phyloP scores from a whole-genome alignment of 2,888 invertebrate genomes.

The Diarsia rubi region DNA sequence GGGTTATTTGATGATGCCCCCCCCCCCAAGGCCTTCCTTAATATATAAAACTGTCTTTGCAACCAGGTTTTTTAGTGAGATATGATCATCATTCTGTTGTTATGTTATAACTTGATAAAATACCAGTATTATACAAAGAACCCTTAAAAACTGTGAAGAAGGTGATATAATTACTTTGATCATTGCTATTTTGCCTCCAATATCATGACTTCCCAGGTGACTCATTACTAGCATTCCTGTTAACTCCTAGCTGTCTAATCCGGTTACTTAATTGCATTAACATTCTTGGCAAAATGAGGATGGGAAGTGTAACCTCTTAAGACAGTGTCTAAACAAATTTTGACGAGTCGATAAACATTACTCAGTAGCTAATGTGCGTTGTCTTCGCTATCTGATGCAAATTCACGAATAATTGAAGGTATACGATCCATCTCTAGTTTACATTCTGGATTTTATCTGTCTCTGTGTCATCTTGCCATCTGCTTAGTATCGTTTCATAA shows the following conservation, averaged over 20 bases:
- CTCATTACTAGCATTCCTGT: neutral
- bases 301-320: conserved; percentile 22
- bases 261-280: neutral
- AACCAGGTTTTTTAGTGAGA: neutral
- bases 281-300: conserved; percentile 19
- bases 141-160: no score
- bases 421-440: neutral
- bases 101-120: no score
- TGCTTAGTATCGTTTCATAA: neutral
- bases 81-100: neutral
- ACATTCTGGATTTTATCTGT: neutral
- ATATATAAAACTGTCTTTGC: neutral
- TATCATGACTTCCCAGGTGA: neutral
- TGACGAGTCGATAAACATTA: conserved; percentile 38
- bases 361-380: conserved; percentile 14
- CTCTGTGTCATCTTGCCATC: neutral
- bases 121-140: neutral
- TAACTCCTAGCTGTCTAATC: neutral
- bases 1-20: no score
- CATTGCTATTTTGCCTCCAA: neutral
- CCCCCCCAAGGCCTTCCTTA: no score
- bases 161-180: neutral
- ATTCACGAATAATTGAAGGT: conserved; percentile 11
- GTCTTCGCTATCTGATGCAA: neutral
- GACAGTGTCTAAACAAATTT: conserved; percentile 33